phyloP scores from a whole-genome alignment of 2,113 vertebrate species.

The Canis aureus region DNA sequence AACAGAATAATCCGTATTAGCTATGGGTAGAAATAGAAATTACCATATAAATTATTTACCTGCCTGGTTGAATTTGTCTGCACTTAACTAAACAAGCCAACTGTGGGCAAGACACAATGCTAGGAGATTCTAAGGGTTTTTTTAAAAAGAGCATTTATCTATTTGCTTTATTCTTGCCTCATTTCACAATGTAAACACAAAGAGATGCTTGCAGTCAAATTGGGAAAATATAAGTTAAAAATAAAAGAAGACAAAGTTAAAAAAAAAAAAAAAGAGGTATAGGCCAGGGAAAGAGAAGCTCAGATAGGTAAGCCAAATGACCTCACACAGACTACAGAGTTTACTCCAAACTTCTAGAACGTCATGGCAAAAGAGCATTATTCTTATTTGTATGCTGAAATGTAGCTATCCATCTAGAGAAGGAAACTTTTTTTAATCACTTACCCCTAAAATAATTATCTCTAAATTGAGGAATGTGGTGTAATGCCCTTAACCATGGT shows the following conservation, averaged over 20 bases:
- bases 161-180: neutral
- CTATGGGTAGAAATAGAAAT: conserved; percentile 34
- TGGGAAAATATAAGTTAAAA: conserved; percentile 51
- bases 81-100: conserved; percentile 36
- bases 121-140: neutral
- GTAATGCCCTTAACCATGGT: neutral
- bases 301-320: neutral
- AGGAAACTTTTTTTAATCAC: neutral
- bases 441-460: conserved; percentile 28
- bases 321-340: neutral
- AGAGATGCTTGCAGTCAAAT: conserved; percentile 13
- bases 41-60: conserved; percentile 49
- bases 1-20: conserved; percentile 32
- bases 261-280: conserved; percentile 5
- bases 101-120: neutral
- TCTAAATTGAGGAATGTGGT: neutral
- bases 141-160: neutral
- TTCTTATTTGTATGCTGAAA: neutral
- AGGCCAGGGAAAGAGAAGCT: neutral
- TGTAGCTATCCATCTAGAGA: neutral
- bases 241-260: conserved; percentile 36
- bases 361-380: neutral
- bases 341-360: neutral
- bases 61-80: conserved; percentile 6
- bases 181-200: conserved; percentile 48